Evolutionary conservation across 2,888 invertebrate species (phyloP).

Genomic region (Drosophila eohydei): DNA sequence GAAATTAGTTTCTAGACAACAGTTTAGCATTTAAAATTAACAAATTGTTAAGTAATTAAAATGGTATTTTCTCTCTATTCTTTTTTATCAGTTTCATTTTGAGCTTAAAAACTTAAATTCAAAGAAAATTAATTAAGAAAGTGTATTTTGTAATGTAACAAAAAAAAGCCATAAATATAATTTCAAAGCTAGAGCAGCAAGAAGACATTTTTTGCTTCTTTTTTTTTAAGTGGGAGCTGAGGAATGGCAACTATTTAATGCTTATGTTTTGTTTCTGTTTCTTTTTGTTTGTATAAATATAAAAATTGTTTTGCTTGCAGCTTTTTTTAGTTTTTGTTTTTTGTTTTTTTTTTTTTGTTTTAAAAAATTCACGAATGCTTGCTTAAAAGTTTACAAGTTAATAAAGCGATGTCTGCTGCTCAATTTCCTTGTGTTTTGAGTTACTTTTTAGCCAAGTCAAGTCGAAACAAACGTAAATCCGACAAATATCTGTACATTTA

Average conservation of each 20-base stretch:
- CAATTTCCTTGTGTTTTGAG: conserved; percentile 31
- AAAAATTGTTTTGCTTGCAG: conserved; percentile 71
- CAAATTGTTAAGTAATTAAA: conserved; percentile 14
- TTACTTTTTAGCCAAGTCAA: conserved; percentile 30
- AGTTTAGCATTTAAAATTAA: conserved; percentile 4
- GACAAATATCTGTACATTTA: conserved; percentile 54
- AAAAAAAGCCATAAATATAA: conserved; percentile 23
- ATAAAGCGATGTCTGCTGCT: conserved; percentile 48
- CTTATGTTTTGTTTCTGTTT: conserved; percentile 27
- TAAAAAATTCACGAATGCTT: conserved; percentile 61
- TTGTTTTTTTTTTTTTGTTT: conserved; percentile 42
- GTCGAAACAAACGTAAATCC: conserved; percentile 42
- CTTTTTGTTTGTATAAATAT: conserved; percentile 63
- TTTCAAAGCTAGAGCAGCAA: conserved; percentile 39
- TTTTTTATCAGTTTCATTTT: conserved; percentile 33
- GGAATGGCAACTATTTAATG: conserved; percentile 52
- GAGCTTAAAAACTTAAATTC: conserved; percentile 60
- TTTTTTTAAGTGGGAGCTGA: conserved; percentile 6
- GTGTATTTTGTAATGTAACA: conserved; percentile 28
- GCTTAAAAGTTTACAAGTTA: conserved; percentile 49
- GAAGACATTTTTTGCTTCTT: conserved; percentile 11
- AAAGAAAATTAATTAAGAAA: conserved; percentile 22
- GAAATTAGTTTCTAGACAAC: background rate
- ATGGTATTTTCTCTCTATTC: background rate
- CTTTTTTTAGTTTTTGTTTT: conserved; percentile 59